Percentiles rank a stretch among this genome's conserved stretches.
Conservation (phyloP, 2,113 vertebrate genomes). For the Psittacus erithacus region DNA sequence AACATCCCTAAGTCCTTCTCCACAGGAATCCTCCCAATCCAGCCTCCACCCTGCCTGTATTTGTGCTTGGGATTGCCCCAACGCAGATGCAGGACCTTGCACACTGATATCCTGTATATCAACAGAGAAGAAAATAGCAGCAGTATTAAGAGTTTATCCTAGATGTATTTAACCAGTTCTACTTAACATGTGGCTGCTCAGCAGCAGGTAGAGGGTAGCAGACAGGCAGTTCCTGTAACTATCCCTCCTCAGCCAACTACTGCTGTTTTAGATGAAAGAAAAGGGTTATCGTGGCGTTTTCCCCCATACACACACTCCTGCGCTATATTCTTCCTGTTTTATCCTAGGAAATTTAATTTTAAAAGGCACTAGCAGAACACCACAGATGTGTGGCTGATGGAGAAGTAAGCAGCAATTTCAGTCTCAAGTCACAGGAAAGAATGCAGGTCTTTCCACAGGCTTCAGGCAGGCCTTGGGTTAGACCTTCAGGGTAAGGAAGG, state of each 20-base stretch:
- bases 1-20: neutral
- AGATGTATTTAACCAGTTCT: neutral
- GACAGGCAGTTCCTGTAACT: neutral
- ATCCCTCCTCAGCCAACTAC: neutral
- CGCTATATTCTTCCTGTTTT: neutral
- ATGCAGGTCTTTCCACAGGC: rapidly evolving
- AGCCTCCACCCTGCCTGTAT: neutral
- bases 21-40: neutral
- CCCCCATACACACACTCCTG: neutral
- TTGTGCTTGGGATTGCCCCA: neutral
- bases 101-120: neutral
- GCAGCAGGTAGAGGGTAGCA: neutral
- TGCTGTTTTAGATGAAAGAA: neutral
- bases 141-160: neutral
- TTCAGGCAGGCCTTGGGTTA: neutral
- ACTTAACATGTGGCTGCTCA: neutral
- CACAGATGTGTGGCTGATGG: neutral
- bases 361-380: neutral
- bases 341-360: neutral
- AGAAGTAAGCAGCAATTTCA: neutral
- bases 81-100: neutral
- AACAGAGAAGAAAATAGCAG: neutral
- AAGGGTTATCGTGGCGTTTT: neutral
- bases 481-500: neutral
- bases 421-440: neutral